phyloP scores from a whole-genome alignment of 2,888 invertebrate genomes.

The Bruchidius siliquastri region DNA sequence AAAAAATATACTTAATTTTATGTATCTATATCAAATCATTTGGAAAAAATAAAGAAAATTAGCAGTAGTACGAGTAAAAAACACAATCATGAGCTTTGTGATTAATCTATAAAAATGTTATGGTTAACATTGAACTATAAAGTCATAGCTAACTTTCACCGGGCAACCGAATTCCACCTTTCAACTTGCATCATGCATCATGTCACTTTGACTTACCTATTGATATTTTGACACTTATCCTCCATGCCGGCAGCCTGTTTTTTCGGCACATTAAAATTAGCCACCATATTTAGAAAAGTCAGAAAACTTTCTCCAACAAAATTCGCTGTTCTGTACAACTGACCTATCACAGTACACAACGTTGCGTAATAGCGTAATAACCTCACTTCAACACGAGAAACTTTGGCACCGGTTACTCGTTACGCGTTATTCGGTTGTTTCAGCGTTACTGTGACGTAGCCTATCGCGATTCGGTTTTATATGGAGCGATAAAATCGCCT shows the following conservation, averaged over 20 bases:
- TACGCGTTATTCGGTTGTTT: slow-evolving; percentile 5
- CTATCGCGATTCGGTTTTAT: slow-evolving; percentile 19
- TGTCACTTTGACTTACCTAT: slow-evolving; percentile 32
- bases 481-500: slow-evolving; percentile 3
- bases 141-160: background rate
- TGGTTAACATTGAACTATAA: too few species aligned
- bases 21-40: too few species aligned
- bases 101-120: too few species aligned
- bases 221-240: slow-evolving; percentile 40
- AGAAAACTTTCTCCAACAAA: background rate
- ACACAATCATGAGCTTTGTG: too few species aligned
- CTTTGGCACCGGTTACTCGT: background rate
- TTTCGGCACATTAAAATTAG: background rate
- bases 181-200: too few species aligned
- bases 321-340: background rate
- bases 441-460: slow-evolving; percentile 14
- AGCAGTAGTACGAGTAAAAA: too few species aligned
- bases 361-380: slow-evolving; percentile 14
- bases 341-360: slow-evolving; percentile 5
- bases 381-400: background rate
- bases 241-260: slow-evolving; percentile 2
- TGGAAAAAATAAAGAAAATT: too few species aligned
- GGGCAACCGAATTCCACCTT: background rate
- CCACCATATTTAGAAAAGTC: background rate
- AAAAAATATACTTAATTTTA: too few species aligned